Evolutionary conservation across 2,888 invertebrate genomes (phyloP).

Genomic region (Mythimna ferrago): DNA sequence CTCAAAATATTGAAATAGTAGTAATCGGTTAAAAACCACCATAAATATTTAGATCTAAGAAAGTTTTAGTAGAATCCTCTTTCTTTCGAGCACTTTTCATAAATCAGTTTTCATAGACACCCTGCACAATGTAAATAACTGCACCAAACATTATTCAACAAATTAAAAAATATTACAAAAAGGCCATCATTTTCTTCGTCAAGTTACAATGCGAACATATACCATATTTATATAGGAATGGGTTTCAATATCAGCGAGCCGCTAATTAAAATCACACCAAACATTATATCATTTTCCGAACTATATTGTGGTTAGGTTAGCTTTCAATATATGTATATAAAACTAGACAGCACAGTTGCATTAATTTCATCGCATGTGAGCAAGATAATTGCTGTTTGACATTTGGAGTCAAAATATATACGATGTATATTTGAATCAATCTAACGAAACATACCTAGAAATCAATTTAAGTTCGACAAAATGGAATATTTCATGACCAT

Average conservation of each 20-base stretch:
- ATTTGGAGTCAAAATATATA: background rate
- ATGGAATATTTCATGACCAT: background rate
- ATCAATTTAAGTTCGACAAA: no score
- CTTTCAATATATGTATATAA: no score
- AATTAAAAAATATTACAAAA: constrained; percentile 34
- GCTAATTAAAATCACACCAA: background rate
- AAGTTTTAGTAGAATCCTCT: background rate
- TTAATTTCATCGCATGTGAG: constrained; percentile 30
- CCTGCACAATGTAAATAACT: constrained; percentile 41
- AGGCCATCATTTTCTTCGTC: background rate
- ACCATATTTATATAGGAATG: background rate
- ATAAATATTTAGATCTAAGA: constrained; percentile 12
- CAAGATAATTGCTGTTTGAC: constrained; percentile 6
- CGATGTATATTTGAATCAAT: background rate
- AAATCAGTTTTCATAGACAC: constrained; percentile 1
- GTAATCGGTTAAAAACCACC: constrained; percentile 28
- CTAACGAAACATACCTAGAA: background rate
- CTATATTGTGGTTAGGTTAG: no score
- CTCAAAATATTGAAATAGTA: constrained; percentile 12
- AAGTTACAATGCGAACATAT: background rate
- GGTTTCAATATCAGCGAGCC: background rate
- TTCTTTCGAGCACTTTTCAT: constrained; percentile 2
- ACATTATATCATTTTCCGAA: background rate
- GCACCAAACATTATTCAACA: constrained; percentile 6
- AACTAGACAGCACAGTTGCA: no score